Base-by-base conservation (phyloP, 2,113 vertebrate species). In the Ictidomys tridecemlineatus region DNA sequence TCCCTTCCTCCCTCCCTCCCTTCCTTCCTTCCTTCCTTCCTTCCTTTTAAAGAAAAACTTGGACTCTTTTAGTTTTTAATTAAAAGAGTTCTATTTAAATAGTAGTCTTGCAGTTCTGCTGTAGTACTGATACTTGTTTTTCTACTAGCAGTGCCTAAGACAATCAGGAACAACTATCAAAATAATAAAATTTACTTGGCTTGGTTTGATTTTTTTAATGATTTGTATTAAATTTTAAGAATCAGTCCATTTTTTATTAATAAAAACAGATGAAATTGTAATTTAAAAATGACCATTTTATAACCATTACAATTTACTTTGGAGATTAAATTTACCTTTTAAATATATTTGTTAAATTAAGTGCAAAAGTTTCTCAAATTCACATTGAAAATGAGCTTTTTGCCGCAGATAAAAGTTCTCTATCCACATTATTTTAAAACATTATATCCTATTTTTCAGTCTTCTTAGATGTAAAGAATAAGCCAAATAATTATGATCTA, bases 1-100 rank as follows among this genome's bases (percentile, higher is more conserved):
- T 14, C 4, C 51, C 13, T 14, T 14, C 45, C 45, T 45, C 1
- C 45, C 45, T 45, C 1, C 42, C 42, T 45, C 0, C 45, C 45
- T 45, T 9, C 45, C 45, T 45, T 9, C 8, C 51, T 53, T 5
- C 51, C 51, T 14, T 14, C 51, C 12, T 14, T 13, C 51, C 12
- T 51, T 3, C 51, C 12, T 53, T 53, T 17, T 53, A 53, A 53
- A 39, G 12, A 39, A 51, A 74, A 51, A 51, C 12, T 18, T 70
- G 22, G 17, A 34, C 53, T 84, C n/a, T 63, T 87, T 45, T 11
- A 65, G 67, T 97, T 89, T 58, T 85, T 87, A 93, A 91, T 94
- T 94, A 97, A 70, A 96, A 94, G 84, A 58, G 72, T 76, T 20
- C 72, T 53, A 8, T 85, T 97, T 89, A 95, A 39, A 77, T 30